These are phyloP conservation scores for Pollicipes pollicipes DNA, from an alignment of 1,140 invertebrate genomes.

Conservation along the genomic window DNA sequence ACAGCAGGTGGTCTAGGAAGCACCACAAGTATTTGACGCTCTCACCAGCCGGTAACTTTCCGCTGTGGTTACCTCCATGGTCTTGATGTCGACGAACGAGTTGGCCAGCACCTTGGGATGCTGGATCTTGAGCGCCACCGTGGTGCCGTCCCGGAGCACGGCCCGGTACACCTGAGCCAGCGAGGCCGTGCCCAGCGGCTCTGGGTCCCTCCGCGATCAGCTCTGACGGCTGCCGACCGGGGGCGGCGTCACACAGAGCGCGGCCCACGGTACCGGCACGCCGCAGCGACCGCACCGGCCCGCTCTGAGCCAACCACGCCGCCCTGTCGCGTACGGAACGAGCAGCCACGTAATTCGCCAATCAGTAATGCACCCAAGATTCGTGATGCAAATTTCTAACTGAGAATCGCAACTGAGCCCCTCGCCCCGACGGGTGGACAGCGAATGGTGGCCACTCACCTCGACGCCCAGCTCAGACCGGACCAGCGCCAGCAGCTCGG, in stretches of 20 bases:
- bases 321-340: neutral
- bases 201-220: conserved; percentile 57
- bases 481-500: conserved; percentile 69
- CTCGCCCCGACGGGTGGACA: no score
- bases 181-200: conserved; percentile 84
- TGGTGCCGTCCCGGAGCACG: conserved; percentile 57
- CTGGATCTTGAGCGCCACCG: conserved; percentile 92
- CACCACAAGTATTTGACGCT: no score
- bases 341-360: neutral
- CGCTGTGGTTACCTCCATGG: conserved; percentile 55
- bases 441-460: conserved; percentile 30
- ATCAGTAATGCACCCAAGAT: neutral
- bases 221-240: conserved; percentile 40
- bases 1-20: no score
- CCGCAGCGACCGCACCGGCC: no score
- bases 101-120: conserved; percentile 74
- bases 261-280: conserved; percentile 2
- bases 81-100: conserved; percentile 73
- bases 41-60: no score
- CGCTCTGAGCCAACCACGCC: no score
- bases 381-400: neutral
- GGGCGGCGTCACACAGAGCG: neutral
- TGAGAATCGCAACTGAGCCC: no score
- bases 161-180: conserved; percentile 93
- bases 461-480: conserved; percentile 69